A percentile compares a stretch with the other conserved stretches of the same genome.
Conservation (phyloP, 2,113 vertebrate species). For the Athene noctua region DNA sequence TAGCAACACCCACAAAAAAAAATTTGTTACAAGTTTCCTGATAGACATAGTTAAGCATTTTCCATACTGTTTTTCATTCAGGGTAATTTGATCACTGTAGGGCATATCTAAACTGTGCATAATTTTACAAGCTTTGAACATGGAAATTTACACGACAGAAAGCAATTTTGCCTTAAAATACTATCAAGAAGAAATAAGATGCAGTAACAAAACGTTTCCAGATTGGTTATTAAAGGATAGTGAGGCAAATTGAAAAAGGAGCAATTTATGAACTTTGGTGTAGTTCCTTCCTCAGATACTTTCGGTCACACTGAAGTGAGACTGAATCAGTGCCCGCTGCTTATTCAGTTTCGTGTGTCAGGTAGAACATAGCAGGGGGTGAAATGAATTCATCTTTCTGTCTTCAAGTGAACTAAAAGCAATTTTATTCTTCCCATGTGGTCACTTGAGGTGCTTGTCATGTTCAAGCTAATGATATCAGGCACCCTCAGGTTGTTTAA, state of each 20-base stretch:
- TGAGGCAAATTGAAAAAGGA: conserved; percentile 57
- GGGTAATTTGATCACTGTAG: conserved; percentile 3
- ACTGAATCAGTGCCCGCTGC: conserved; percentile 43
- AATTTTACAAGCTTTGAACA: conserved; percentile 28
- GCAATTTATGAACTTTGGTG: conserved; percentile 29
- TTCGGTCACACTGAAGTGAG: conserved; percentile 45
- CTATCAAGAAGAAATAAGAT: conserved; percentile 30
- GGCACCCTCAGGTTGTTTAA: conserved; percentile 85
- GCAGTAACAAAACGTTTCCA: not conserved
- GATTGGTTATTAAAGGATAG: conserved; percentile 56
- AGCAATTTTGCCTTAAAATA: conserved; percentile 32
- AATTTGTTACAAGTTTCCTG: not conserved
- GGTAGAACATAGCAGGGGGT: conserved; percentile 78
- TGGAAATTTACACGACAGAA: conserved; percentile 33
- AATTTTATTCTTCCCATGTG: conserved; percentile 86
- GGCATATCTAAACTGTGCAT: not conserved
- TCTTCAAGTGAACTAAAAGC: conserved; percentile 80
- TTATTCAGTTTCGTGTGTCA: conserved; percentile 66
- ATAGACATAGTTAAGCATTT: not conserved
- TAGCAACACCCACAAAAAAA: not conserved
- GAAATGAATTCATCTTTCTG: conserved; percentile 79
- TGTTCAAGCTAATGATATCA: conserved; percentile 85
- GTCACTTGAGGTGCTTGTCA: conserved; percentile 86
- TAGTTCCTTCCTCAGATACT: conserved; percentile 26
- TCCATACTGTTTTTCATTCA: not conserved